A percentile compares a stretch with the other conserved stretches of the same genome.
Evolutionary conservation across 2,113 vertebrate genomes (phyloP).

Genomic region (Brachypteracias leptosomus): DNA sequence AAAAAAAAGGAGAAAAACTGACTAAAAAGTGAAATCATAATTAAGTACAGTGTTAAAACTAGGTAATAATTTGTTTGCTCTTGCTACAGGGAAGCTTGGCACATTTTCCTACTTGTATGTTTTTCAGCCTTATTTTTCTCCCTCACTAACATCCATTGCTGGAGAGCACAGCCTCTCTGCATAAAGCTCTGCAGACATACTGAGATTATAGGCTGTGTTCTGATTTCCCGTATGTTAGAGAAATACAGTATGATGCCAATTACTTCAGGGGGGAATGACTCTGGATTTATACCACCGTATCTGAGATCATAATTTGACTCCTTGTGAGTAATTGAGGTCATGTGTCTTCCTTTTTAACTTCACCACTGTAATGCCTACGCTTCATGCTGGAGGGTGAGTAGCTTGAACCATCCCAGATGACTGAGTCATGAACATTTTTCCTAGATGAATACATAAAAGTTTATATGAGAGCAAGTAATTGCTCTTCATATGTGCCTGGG

Average conservation of each 20-base stretch:
- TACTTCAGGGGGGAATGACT: slow-evolving; percentile 29
- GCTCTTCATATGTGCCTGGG: slow-evolving; percentile 53
- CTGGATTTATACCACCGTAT: slow-evolving; percentile 54
- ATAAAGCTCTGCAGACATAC: neutral
- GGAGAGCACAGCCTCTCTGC: neutral
- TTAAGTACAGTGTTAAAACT: neutral
- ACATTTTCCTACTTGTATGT: neutral
- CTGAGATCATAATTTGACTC: slow-evolving; percentile 60
- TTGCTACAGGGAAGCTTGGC: neutral
- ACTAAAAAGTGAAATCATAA: neutral
- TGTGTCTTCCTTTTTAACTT: slow-evolving; percentile 51
- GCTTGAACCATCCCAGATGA: slow-evolving; percentile 62
- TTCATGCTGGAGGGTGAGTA: slow-evolving; percentile 54
- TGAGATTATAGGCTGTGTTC: neutral
- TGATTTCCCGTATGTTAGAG: neutral
- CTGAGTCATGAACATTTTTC: slow-evolving; percentile 63
- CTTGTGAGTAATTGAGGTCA: slow-evolving; percentile 60
- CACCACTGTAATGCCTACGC: slow-evolving; percentile 26
- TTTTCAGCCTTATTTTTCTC: neutral
- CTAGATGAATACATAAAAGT: slow-evolving; percentile 53
- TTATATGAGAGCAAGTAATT: slow-evolving; percentile 63
- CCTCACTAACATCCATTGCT: neutral
- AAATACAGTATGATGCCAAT: slow-evolving; percentile 27
- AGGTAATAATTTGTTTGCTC: neutral
- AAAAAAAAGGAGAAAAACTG: neutral